phyloP scores from a whole-genome alignment of 1,140 invertebrate genomes.

The Rhagoletis pomonella region DNA sequence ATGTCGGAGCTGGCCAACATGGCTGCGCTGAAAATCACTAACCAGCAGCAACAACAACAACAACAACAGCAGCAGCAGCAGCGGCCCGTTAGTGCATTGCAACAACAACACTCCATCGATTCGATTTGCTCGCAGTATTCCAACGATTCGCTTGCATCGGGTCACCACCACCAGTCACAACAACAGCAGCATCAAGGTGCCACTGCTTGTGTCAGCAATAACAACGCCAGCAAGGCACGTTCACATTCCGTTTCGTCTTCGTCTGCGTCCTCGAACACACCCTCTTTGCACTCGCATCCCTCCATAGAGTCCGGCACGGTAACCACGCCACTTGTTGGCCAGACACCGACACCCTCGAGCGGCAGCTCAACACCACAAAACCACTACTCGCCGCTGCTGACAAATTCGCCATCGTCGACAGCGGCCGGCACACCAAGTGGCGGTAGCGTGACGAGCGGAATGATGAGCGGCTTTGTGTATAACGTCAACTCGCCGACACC shows the following conservation, averaged over 20 bases:
- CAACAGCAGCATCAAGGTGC: constrained; percentile 48
- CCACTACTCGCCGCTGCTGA: constrained; percentile 72
- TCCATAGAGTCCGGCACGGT: constrained; percentile 72
- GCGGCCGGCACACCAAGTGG: constrained; percentile 71
- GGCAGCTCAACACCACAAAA: constrained; percentile 72
- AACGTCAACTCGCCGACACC: constrained; percentile 70
- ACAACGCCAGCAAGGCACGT: constrained; percentile 61
- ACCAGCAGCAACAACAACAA: constrained; percentile 76
- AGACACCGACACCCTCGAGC: constrained; percentile 68
- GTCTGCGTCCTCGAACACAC: constrained; percentile 63
- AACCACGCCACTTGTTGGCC: constrained; percentile 74
- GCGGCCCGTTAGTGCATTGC: constrained; percentile 61
- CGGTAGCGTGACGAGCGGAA: constrained; percentile 64
- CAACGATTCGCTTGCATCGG: constrained; percentile 63
- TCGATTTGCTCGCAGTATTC: constrained; percentile 70
- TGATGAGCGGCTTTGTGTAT: constrained; percentile 64
- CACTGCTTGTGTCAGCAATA: background rate
- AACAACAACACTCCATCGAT: constrained; percentile 71
- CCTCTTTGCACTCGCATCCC: constrained; percentile 71
- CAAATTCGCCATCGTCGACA: constrained; percentile 72
- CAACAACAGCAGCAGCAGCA: constrained; percentile 73
- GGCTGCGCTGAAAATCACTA: constrained; percentile 80
- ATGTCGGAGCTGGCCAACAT: constrained; percentile 91
- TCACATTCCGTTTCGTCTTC: constrained; percentile 72
- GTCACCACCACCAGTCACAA: constrained; percentile 55